These are phyloP conservation scores for Nerophis lumbriciformis DNA, from an alignment of 2,113 vertebrate species.

Conservation along the genomic window DNA sequence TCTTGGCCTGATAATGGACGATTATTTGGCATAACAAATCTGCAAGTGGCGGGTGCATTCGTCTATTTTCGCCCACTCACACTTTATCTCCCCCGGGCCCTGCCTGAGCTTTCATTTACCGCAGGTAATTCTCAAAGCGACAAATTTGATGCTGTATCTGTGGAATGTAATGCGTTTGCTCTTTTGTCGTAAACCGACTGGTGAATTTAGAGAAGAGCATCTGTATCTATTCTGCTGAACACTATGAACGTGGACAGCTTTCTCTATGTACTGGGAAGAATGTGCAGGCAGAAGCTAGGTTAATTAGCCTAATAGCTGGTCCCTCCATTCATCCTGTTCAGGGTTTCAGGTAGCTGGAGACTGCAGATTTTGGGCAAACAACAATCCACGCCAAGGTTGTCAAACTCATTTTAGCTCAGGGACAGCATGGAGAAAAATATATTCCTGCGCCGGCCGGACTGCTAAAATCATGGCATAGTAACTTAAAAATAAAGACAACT, in stretches of 20 bases:
- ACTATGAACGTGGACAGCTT: slow-evolving; percentile 19
- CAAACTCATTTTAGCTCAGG: no score
- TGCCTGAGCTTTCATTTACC: slow-evolving; percentile 47
- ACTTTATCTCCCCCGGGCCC: slow-evolving; percentile 54
- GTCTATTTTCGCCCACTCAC: slow-evolving; percentile 42
- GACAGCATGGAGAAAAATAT: no score
- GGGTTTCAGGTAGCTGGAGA: no score
- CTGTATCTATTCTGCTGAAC: slow-evolving; percentile 31
- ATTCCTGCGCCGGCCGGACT: no score
- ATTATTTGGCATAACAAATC: slow-evolving; percentile 62
- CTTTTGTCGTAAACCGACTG: slow-evolving; percentile 38
- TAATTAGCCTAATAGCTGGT: slow-evolving; percentile 26
- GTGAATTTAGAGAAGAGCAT: slow-evolving; percentile 31
- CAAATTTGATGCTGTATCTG: slow-evolving; percentile 29
- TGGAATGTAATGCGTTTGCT: slow-evolving; percentile 49
- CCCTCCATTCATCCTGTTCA: no score
- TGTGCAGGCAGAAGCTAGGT: slow-evolving; percentile 17
- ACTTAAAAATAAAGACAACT: no score
- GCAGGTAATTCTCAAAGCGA: slow-evolving; percentile 58
- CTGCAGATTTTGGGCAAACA: no score
- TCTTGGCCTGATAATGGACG: slow-evolving; percentile 57
- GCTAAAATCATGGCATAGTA: no score
- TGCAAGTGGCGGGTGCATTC: slow-evolving; percentile 38
- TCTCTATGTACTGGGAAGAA: slow-evolving; percentile 20
- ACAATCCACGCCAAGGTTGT: no score